Conservation (phyloP, 2,797 vertebrate species). For the Muscicapa comitata region DNA sequence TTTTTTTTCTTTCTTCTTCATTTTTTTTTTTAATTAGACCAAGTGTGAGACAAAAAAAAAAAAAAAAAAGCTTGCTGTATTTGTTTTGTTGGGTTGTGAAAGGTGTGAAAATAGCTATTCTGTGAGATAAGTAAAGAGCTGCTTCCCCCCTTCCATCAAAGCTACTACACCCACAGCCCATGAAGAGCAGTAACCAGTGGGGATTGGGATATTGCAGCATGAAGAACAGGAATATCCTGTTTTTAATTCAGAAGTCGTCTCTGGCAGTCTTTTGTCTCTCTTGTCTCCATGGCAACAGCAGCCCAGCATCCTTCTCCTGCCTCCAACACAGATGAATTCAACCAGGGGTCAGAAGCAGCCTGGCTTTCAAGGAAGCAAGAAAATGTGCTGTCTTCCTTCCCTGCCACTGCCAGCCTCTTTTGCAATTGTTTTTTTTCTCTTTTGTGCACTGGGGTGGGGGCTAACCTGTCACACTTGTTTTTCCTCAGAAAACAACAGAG, state of each 20-base stretch:
- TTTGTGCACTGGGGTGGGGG: neutral
- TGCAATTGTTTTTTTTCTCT: accelerated
- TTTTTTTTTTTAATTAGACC: neutral
- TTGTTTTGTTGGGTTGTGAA: neutral
- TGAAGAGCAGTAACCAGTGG: neutral
- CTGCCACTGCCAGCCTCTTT: neutral
- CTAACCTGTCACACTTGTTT: neutral
- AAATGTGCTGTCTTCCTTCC: neutral
- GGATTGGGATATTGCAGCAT: neutral
- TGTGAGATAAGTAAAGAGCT: neutral
- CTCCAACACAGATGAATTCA: conserved; percentile 38
- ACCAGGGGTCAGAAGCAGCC: conserved; percentile 42
- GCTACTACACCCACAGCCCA: neutral
- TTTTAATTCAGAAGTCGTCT: conserved; percentile 67
- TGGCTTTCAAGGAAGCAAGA: neutral
- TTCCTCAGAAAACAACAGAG: neutral
- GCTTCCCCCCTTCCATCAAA: neutral
- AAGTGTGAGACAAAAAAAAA: conserved; percentile 23
- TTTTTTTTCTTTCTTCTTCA: too few relatives aligned
- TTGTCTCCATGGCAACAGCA: conserved; percentile 75
- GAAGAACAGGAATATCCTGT: conserved; percentile 10
- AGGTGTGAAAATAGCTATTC: neutral
- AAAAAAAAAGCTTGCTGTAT: neutral
- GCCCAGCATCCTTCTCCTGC: conserved; percentile 13
- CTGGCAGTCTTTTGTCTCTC: conserved; percentile 67